A percentile compares a stretch with the other conserved stretches of the same genome.
Conservation (phyloP, 2,113 vertebrate genomes). For the Daubentonia madagascariensis region DNA sequence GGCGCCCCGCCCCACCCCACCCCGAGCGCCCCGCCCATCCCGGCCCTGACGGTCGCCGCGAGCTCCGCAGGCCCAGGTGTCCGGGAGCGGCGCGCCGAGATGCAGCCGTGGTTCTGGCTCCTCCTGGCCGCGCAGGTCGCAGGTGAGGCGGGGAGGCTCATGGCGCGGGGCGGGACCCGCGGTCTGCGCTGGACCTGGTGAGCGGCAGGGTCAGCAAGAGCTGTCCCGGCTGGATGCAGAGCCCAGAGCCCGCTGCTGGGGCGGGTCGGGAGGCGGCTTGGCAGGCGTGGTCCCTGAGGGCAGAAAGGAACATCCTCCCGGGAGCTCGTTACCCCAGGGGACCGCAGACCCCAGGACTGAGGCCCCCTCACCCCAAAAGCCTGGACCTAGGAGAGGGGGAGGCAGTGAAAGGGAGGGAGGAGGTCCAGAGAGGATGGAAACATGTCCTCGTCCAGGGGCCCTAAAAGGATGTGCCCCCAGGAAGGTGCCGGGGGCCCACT, state of each 20-base stretch:
- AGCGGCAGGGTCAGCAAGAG: background rate
- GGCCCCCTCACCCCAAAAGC: background rate
- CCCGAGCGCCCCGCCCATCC: background rate
- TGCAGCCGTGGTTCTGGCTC: constrained; percentile 57
- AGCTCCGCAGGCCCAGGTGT: background rate
- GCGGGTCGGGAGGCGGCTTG: rapidly evolving
- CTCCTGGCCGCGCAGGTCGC: constrained; percentile 33
- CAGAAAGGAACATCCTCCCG: background rate
- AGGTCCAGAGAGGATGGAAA: background rate
- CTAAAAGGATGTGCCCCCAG: background rate
- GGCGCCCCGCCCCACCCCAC: background rate
- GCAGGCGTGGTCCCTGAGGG: background rate
- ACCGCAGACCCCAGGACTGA: background rate
- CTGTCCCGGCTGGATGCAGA: background rate
- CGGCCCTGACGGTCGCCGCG: rapidly evolving
- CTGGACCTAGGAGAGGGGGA: background rate
- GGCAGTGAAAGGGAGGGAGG: background rate
- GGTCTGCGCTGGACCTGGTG: background rate
- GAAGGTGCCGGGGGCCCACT: background rate
- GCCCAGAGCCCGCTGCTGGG: background rate
- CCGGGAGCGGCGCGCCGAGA: background rate
- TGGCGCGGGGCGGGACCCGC: too few species aligned
- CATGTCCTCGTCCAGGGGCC: background rate
- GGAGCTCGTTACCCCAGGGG: background rate
- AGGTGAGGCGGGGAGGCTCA: constrained; percentile 39